Evolutionary conservation across 2,888 invertebrate species (phyloP), one percentile per base, ranked within the genome.

Genomic region (Leptinotarsa haldemani): DNA sequence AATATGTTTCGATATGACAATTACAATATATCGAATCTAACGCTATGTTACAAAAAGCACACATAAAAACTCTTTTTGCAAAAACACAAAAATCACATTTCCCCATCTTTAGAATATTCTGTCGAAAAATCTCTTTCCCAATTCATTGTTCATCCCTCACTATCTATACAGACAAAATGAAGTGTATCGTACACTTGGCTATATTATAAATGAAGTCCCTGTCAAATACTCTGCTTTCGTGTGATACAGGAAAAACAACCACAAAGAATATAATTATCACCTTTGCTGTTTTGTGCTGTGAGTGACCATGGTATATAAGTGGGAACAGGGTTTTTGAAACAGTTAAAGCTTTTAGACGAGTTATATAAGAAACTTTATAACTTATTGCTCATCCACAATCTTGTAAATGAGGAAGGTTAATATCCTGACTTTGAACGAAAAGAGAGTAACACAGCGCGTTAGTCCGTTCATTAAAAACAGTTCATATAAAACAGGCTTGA

Each of bases 21-120:
- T 77, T 80, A 79, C 80, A 81, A 78, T 80, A 80, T 79, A 77
- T 77, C 80, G 80, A 79, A 79, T 74, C 79, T 80, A 81, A 75
- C 74, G 74, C 78, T 79, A 76, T 76, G 58, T 73, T 78, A 79
- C 77, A 78, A 74, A 77, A 80, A 80, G 79, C 79, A 79, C 53
- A 68, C 79, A 74, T 75, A 74, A 75, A 78, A 74, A 74, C 74
- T 75, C 70, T 73, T 40, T 12, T 73, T 77, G 74, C 75, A 73
- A 79, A 77, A 80, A 77, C 75, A 75, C 74, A 69, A 70, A 63
- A 58, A 77, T 78, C 79, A 78, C 77, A 75, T 73, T 65, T 70
- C 53, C 53, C 58, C 71, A 50, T 58, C 68, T 67, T 47, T 46
- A 65, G 68, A 69, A 73, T 67, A 65, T 47, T 18, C 30, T 70